Evolutionary conservation across 64 coral and sea anemone genomes (phyloP), one percentile per base, ranked within the genome.

Genomic region (Pocillopora verrucosa): DNA sequence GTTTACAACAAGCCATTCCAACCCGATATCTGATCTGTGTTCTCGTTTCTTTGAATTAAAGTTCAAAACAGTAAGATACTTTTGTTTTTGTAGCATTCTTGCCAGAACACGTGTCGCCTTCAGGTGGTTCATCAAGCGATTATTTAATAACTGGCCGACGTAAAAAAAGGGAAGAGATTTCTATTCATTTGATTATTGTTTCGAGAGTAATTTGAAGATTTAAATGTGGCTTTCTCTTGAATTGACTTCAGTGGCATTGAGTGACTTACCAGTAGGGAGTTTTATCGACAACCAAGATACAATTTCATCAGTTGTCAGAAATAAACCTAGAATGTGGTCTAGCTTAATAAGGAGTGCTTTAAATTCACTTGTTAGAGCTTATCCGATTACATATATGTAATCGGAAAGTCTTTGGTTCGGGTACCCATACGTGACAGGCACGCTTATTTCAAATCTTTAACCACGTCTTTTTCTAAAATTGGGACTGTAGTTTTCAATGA

Each of bases 1-100:
- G 3, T 13, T 15, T 13, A 16, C 30, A 81, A 62, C 26, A 25
- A 24, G 10, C 10, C 25, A 70, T 30, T 11, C 16, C 20, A 79
- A 24, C n/a, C 56, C 77, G 19, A 19, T n/a, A n/a, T 79, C 56
- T 77, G 75, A 77, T 77, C 75, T 56, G 36, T 20, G 15, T 79
- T 57, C 56, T 79, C 77, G 30, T 5, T 26, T 60, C 59, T 34
- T 77, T 14, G 17, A 37, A 19, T 59, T 81, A 63, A 10, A 79
- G 20, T 4, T 20, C 1, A 77, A 79, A 59, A 81, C 79, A 81
- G 62, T 81, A 16, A 34, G 36, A 63, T 26, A 51, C 67, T 20
- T 59, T 59, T 30, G 77, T 79, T 79, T 30, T 79, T 79, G 77
- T 79, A 59, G 59, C 77, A 79, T n/a, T 79, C 60, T 63, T 16